Evolutionary conservation across 2,888 invertebrate species (phyloP).

Genomic region (Scaptomyza polygonia): DNA sequence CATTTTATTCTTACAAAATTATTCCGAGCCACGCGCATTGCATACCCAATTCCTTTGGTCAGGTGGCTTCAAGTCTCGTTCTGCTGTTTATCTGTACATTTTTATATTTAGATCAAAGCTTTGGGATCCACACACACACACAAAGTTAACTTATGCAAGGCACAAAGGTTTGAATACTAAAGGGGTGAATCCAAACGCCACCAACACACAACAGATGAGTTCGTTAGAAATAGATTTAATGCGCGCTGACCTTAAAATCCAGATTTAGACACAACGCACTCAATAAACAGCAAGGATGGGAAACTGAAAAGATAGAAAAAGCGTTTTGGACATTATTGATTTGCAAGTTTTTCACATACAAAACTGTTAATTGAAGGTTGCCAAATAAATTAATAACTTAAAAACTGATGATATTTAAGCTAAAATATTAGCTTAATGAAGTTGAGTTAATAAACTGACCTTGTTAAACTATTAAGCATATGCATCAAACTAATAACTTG

Average conservation of each 20-base stretch:
- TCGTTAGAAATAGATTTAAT: constrained; percentile 14
- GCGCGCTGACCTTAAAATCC: constrained; percentile 67
- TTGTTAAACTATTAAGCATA: neutral
- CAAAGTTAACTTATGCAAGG: neutral
- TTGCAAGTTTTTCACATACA: constrained; percentile 6
- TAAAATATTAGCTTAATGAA: no score
- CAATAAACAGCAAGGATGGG: constrained; percentile 4
- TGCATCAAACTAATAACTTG: constrained; percentile 2
- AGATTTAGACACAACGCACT: constrained; percentile 31
- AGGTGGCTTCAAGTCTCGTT: constrained; percentile 8
- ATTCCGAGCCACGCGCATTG: no score
- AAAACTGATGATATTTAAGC: no score
- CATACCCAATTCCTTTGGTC: no score
- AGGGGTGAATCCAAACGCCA: constrained; percentile 8
- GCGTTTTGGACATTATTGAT: constrained; percentile 20
- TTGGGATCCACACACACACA: constrained; percentile 14
- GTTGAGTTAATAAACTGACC: no score
- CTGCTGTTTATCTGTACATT: constrained; percentile 1
- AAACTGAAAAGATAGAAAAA: neutral
- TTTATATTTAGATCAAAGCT: constrained; percentile 68
- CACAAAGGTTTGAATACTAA: neutral
- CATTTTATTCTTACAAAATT: no score
- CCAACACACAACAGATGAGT: constrained; percentile 1
- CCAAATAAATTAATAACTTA: no score
- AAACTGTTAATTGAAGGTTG: neutral